Base-by-base conservation (phyloP, 1,140 invertebrate genomes). In the Cyclina sinensis region DNA sequence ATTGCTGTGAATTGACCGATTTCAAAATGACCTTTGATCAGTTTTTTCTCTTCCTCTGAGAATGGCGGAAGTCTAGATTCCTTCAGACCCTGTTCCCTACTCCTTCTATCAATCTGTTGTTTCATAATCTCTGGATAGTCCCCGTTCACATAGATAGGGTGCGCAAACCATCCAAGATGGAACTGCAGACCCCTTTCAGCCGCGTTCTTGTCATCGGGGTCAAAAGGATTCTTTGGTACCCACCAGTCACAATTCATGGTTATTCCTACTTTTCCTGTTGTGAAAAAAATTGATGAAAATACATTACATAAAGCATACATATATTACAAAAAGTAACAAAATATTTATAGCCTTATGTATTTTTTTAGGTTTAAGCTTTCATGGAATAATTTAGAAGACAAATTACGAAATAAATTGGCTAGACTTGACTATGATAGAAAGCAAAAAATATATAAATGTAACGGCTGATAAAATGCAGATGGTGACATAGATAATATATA, bases 91-190 rank as follows among this genome's bases (percentile, higher is more conserved):
- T 93, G 82, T 16, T 68, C 57, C 21, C 81, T 57, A 59, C 91
- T 92, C 43, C 91, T 91, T n/a, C 88, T 88, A 14, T 16, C 65
- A 0, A 94, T 89, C 32, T 84, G 80, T 5, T 85, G 46, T 73
- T 92, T 94, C 90, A 94, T 92, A 1, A 94, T 85, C 30, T 89
- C 88, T 1, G 95, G 95, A 88, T 96, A 96, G 84, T 95, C 93
- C 35, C 95, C 95, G 59, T 94, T 91, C 12, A 92, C 91, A 80
- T 91, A 94, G 30, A 95, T 94, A 2, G 95, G 94, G 84, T 94
- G 90, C 9, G 93, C 94, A 80, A 94, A 95, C 93, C 92, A 93
- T 2, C 94, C 95, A 32, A 92, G 76, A 32, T 83, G 57, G 80
- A 95, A 94, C 76, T 94, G 89, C 84, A 90, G 83, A 16, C 86